Conservation (phyloP, 1,140 invertebrate genomes). For the Drosophila setifemur region DNA sequence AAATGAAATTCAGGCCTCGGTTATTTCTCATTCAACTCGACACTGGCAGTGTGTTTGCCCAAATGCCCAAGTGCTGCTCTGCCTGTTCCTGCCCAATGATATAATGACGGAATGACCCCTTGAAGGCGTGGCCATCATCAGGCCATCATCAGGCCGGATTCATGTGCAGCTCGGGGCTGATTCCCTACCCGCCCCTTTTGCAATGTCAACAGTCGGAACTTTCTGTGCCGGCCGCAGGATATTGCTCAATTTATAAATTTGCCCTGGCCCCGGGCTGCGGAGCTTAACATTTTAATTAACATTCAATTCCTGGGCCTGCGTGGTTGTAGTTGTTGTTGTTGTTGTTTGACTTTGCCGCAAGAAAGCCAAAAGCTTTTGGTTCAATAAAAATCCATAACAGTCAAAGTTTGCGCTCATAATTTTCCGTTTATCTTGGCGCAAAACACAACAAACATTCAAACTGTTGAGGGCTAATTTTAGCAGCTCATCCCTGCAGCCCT, state of each 20-base stretch:
- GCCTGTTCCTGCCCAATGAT: not conserved
- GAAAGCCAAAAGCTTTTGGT: slow-evolving; percentile 40
- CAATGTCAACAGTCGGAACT: slow-evolving; percentile 38
- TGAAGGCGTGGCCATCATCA: slow-evolving; percentile 23
- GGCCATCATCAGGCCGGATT: slow-evolving; percentile 14
- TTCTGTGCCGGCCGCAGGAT: slow-evolving; percentile 42
- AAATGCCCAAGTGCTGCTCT: slow-evolving; percentile 21
- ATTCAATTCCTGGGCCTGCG: slow-evolving; percentile 25
- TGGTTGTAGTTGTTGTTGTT: too few species aligned
- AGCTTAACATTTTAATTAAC: slow-evolving; percentile 57
- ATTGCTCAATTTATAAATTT: slow-evolving; percentile 51
- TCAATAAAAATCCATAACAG: slow-evolving; percentile 61
- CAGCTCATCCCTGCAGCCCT: slow-evolving; percentile 10
- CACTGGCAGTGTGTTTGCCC: slow-evolving; percentile 23
- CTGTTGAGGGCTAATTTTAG: slow-evolving; percentile 1
- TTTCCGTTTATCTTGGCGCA: slow-evolving; percentile 51
- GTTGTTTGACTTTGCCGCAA: slow-evolving; percentile 24
- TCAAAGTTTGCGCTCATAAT: slow-evolving; percentile 50
- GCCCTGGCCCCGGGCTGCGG: slow-evolving; percentile 15
- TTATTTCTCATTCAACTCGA: slow-evolving; percentile 36
- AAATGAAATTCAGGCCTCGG: slow-evolving; percentile 27
- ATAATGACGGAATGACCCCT: slow-evolving; percentile 17
- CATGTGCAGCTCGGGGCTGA: slow-evolving; percentile 15
- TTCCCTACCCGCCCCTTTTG: not conserved
- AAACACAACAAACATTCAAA: not conserved